Base-by-base conservation (phyloP, 2,888 invertebrate genomes). In the Unio pictorum region DNA sequence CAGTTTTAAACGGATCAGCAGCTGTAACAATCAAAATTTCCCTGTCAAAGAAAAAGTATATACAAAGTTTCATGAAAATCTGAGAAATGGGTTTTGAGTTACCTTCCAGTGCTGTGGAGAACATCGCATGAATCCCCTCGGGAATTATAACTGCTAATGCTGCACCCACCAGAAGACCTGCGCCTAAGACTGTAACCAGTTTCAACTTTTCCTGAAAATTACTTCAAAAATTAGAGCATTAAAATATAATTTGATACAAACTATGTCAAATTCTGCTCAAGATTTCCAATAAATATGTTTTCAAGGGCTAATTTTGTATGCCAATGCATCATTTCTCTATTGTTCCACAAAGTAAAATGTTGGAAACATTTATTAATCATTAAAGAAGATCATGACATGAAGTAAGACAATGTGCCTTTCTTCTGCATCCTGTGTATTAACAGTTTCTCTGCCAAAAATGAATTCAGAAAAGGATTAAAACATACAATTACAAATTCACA, bases 121-220 rank as follows among this genome's bases (percentile, higher is more conserved):
- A 81, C 83, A 90, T 82, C n/a, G 89, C 87, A 72, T 97, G 93
- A n/a, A 99, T 95, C 8, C 99, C 99, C 91, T 99, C 99, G 0
- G 99, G 99, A 82, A 99, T 98, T 68, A 99, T 99, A 0, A 99
- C 99, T 7, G 97, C 95, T 55, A 99, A 90, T 0, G 99, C 98
- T 54, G 99, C 99, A 2, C 99, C 99, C 1, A 99, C 98, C 1
- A 99, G 92, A 11, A 99, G 92, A 1, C 99, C 99, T 11, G 99
- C 99, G 67, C 99, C 99, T 77, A 99, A 93, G 20, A 98, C 95
- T 54, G 98, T 97, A 56, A 98, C 94, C 86, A 96, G 93, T 87
- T 97, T 95, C 55, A 99, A 92, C 90, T 97, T 98, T 73, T 96
- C 96, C 98, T 99, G 90, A 76, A 92, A 91, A 78, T 77, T 85